Conservation (phyloP, 1,140 invertebrate genomes). For the Trachymyrmex septentrionalis region DNA sequence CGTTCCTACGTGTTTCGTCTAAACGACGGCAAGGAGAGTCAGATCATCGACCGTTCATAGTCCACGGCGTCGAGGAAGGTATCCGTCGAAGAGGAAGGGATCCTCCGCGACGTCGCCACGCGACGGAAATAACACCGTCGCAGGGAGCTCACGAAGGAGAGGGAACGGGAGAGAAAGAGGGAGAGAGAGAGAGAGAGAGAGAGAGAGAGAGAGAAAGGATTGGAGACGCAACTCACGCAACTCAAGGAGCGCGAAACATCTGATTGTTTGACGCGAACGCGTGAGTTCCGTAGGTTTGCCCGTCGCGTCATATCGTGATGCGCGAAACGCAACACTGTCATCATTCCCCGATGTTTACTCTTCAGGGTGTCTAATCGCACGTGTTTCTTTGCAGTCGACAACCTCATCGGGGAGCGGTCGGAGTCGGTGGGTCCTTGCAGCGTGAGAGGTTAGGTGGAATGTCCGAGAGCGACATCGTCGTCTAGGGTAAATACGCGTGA, state of each 20-base stretch:
- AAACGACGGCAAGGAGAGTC: too few species aligned
- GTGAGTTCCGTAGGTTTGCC: not conserved
- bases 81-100: not conserved
- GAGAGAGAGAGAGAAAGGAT: not conserved
- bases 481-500: not conserved
- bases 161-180: not conserved
- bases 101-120: not conserved
- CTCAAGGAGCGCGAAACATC: conserved; percentile 14
- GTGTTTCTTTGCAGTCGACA: conserved; percentile 32
- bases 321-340: not conserved
- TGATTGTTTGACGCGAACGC: conserved; percentile 1
- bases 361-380: not conserved
- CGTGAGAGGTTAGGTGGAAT: conserved; percentile 39
- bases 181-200: not conserved
- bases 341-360: not conserved
- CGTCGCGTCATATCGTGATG: not conserved
- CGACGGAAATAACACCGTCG: conserved; percentile 21
- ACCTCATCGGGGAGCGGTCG: not conserved
- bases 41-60: too few species aligned
- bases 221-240: not conserved
- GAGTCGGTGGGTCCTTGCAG: too few species aligned
- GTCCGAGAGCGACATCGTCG: not conserved
- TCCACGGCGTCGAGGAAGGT: too few species aligned
- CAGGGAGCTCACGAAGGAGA: not conserved
- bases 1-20: too few species aligned